Base-by-base conservation (phyloP, 2,888 invertebrate species). In the Hofmannophila pseudospretella region DNA sequence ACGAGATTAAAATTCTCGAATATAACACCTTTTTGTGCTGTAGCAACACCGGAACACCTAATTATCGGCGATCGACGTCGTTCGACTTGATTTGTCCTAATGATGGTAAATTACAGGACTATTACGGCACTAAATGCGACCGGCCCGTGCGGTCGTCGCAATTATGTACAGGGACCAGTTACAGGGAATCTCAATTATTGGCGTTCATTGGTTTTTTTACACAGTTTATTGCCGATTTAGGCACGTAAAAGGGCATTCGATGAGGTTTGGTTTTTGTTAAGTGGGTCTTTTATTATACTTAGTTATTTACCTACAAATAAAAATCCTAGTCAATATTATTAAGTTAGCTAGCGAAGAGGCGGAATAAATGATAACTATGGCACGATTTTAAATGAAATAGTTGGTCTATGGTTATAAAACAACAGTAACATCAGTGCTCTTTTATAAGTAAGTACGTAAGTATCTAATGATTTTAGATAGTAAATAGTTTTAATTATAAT, bases 1-100 rank as follows among this genome's bases (percentile, higher is more conserved):
- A 60, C 53, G 51, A 51, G 58, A 60, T 65, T 56, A 53, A 59
- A 49, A 50, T 32, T 51, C 52, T 52, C 36, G 48, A 57, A 64
- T 67, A 63, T 81, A 78, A 81, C 82, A 85, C 84, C 74, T 82
- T 80, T 80, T 78, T 77, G 67, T 60, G 61, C 58, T 73, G 69
- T 73, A 64, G 58, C 47, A 57, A 52, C 53, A 50, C 62, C 58
- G 68, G 67, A 77, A 79, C 74, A 72, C 66, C 67, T 78, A 72
- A 85, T 84, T 81, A 80, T 65, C 44, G 59, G 58, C 63, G 70
- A 85, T 82, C 73, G 77, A 65, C 70, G 58, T 73, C 74, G 59
- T 68, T 73, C 56, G 49, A 54, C 59, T 68, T 75, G 76, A 80
- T 80, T 82, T 72, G 68, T 68, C 65, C 61, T 82, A 82, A 85